Base-by-base conservation (phyloP, 2,888 invertebrate genomes). In the Prenolepis imparis region DNA sequence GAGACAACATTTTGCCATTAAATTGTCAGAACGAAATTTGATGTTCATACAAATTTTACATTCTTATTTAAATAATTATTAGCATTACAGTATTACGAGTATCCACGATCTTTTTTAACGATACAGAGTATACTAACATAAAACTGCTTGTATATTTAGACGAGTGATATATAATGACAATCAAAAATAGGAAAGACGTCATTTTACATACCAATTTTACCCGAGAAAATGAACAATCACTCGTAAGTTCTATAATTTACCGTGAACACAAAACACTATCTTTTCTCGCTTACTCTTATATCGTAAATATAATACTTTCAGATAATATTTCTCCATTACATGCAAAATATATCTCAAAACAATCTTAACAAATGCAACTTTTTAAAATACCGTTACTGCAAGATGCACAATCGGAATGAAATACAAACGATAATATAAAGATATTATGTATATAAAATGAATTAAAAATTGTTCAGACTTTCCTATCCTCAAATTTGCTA, bases 331-430 rank as follows among this genome's bases (percentile, higher is more conserved):
- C 74, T 82, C 48, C 66, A 15, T 88, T 89, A 86, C 89, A 90
- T 89, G 90, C 90, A 89, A 88, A 68, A 87, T 70, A 52, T 52
- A 85, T 85, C 82, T 82, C 32, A 59, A 83, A 41, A 48, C n/a
- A 75, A 41, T 1, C 28, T 74, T n/a, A 61, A 32, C 15, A 83
- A 75, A 84, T 55, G 84, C 32, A 83, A 85, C 84, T 57, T 77
- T 82, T 72, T 41, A 77, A 67, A 73, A 83, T 84, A 82, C 78
- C 48, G 66, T 84, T 86, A 84, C n/a, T 83, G 66, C 70, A 64
- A 81, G 61, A 68, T 89, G 84, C 88, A 84, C 39, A 74, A 52
- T 52, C 74, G 64, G 80, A 74, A 80, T 84, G 70, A 82, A 85
- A 89, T 88, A 85, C 70, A 86, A 87, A 87, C 18, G 28, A 80